These are phyloP conservation scores for Beroe ovata DNA, from an alignment of 37 sponge, comb jelly and placozoan species.

Conservation along the genomic window DNA sequence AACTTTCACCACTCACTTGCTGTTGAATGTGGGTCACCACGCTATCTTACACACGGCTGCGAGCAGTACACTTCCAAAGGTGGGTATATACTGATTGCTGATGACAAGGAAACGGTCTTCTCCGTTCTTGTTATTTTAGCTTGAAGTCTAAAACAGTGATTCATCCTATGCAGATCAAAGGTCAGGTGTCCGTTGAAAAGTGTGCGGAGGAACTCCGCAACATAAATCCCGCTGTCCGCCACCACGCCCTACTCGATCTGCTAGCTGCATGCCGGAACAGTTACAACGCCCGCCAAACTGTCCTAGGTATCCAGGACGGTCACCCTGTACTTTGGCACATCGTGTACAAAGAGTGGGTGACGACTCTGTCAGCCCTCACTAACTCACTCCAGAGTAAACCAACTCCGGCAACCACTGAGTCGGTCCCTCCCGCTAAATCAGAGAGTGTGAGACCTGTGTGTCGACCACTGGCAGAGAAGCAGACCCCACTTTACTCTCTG, in stretches of 20 bases:
- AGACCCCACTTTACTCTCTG: conserved; percentile 25
- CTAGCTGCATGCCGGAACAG: neutral
- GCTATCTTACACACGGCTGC: conserved; percentile 1
- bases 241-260: conserved; percentile 33
- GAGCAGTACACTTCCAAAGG: conserved; percentile 23
- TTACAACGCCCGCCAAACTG: neutral
- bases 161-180: conserved; percentile 44
- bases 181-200: conserved; percentile 1
- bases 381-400: neutral
- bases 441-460: conserved; percentile 17
- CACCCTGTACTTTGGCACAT: conserved; percentile 52
- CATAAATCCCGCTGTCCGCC: neutral
- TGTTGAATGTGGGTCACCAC: conserved; percentile 11
- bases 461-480: conserved; percentile 16
- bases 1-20: neutral
- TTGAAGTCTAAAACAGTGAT: too few species aligned
- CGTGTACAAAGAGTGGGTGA: conserved; percentile 44
- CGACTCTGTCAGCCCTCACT: neutral
- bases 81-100: too few species aligned
- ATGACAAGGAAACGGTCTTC: too few species aligned
- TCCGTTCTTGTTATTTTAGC: neutral
- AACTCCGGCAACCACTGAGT: neutral
- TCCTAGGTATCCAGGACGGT: conserved; percentile 6
- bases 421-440: neutral
- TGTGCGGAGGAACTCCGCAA: neutral